Evolutionary conservation across 2,113 vertebrate genomes (phyloP), one percentile per base, ranked within the genome.

Genomic region (Scortum barcoo): DNA sequence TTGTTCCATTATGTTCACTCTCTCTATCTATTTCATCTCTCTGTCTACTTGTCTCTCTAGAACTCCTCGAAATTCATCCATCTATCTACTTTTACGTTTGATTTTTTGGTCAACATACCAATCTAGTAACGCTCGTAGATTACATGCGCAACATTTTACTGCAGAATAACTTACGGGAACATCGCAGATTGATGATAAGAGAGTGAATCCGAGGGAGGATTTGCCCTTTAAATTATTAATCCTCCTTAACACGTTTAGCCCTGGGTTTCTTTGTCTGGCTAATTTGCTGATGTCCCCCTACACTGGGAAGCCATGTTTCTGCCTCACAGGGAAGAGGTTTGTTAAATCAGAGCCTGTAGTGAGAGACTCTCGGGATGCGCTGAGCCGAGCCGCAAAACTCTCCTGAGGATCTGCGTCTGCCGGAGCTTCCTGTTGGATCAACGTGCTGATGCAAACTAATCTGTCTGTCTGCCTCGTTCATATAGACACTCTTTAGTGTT

Each of bases 181-280:
- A 14, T 71, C 57, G 19, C 74, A 85, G 65, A 60, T 19, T 53
- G 69, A 72, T 53, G 77, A 86, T 78, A 77, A 58, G 9, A 26
- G 56, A 70, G 65, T 0, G 28, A 4, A 61, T 81, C 48, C 2
- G 28, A 76, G 67, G 60, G 66, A 71, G 63, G 70, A 56, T 61
- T 73, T 61, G 58, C 74, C 83, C 89, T 86, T 80, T 91, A 57
- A 83, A 90, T 87, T 67, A 88, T 86, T 84, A 24, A 91, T 80
- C 63, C 56, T 83, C 58, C 77, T 65, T 76, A 85, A 76, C 66
- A 56, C 79, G 77, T 89, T 65, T 82, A 42, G 87, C 92, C 89
- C 54, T 54, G 83, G 89, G 90, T 89, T 86, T 91, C 90, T 92
- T 93, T 90, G 89, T 83, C 75, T 90, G 87, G 76, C 60, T 93